Conservation (phyloP, 2,888 invertebrate species). For the Heliconius aoede region DNA sequence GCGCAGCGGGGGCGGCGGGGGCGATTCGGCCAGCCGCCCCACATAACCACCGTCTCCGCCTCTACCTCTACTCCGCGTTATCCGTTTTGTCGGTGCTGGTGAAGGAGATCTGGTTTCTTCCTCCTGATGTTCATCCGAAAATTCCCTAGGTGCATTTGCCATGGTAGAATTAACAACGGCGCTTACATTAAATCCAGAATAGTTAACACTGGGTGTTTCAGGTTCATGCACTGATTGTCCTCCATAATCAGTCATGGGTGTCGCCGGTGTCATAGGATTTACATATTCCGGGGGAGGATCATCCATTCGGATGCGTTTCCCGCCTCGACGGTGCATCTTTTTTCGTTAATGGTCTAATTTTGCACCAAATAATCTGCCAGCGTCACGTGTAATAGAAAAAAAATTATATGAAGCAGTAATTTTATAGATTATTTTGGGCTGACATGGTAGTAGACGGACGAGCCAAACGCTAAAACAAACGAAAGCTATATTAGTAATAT, state of each 20-base stretch:
- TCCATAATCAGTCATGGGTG: conserved; percentile 83
- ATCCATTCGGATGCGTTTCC: conserved; percentile 96
- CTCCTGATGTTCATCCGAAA: conserved; percentile 68
- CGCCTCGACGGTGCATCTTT: conserved; percentile 91
- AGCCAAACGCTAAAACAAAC: too few relatives aligned
- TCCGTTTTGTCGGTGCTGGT: conserved; percentile 83
- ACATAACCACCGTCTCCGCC: conserved; percentile 80
- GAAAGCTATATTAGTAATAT: too few relatives aligned
- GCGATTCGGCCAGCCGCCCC: conserved; percentile 78
- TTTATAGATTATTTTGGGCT: too few relatives aligned
- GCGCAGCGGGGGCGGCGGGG: conserved; percentile 74
- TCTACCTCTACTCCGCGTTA: conserved; percentile 86
- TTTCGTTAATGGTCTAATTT: neutral
- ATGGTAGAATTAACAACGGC: conserved; percentile 67
- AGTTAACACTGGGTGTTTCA: conserved; percentile 75
- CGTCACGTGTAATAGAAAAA: too few relatives aligned
- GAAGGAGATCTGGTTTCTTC: conserved; percentile 82
- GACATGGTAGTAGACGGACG: too few relatives aligned
- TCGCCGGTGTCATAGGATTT: conserved; percentile 84
- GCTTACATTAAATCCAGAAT: conserved; percentile 70
- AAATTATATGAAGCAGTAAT: too few relatives aligned
- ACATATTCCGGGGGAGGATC: conserved; percentile 95
- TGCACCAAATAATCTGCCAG: too few relatives aligned
- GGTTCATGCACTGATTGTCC: conserved; percentile 80
- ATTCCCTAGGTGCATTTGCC: conserved; percentile 67